phyloP scores from a whole-genome alignment of 2,797 vertebrate species.

The Clarias pachynema region DNA sequence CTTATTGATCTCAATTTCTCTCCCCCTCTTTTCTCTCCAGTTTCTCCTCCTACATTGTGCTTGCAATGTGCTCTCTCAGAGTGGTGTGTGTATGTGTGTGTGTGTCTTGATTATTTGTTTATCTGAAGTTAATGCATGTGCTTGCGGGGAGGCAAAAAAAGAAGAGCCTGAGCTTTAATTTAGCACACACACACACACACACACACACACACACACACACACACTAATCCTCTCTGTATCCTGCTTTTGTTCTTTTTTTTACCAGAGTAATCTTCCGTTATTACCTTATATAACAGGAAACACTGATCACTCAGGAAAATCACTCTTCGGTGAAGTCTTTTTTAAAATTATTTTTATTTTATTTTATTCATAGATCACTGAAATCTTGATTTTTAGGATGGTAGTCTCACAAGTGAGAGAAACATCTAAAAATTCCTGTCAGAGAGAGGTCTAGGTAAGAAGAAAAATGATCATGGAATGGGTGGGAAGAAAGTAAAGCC shows the following conservation, averaged over 20 bases:
- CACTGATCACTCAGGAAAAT: not conserved
- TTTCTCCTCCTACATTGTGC: not conserved
- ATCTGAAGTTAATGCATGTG: not conserved
- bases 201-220: not conserved
- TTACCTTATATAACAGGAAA: not conserved
- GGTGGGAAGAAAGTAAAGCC: not conserved
- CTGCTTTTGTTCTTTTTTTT: not conserved
- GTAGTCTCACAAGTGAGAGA: not conserved
- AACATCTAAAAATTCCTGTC: not conserved
- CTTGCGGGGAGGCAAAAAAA: not conserved
- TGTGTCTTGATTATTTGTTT: not conserved
- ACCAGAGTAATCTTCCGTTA: not conserved
- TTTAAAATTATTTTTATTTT: too few species aligned
- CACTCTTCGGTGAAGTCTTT: not conserved
- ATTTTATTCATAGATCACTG: not conserved
- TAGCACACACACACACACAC: not conserved
- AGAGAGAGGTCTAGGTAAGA: too few species aligned
- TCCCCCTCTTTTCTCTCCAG: not conserved
- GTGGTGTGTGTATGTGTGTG: not conserved
- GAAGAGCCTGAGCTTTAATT: not conserved
- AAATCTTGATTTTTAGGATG: not conserved
- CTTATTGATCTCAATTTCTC: not conserved
- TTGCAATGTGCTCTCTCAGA: not conserved
- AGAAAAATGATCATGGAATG: not conserved
- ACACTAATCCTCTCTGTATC: not conserved